Percentiles rank a stretch among this genome's conserved stretches.
Evolutionary conservation across 1,140 invertebrate genomes (phyloP).

Genomic region (Reticulitermes speratus): DNA sequence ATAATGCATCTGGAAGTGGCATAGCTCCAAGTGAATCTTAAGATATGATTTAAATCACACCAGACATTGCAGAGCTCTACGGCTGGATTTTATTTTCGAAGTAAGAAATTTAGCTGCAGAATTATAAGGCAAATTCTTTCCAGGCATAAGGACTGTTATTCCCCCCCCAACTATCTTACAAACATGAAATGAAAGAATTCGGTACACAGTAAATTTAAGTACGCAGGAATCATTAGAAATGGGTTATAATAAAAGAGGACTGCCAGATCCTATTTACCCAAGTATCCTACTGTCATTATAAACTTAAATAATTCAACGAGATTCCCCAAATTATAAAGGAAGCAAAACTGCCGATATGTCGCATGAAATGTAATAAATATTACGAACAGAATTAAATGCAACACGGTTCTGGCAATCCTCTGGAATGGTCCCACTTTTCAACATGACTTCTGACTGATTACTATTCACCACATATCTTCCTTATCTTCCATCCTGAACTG

Average conservation of each 20-base stretch:
- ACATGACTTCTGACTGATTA: background rate
- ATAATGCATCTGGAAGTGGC: too few species aligned
- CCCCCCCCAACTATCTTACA: too few species aligned
- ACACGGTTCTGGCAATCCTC: conserved; percentile 17
- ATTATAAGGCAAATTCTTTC: too few species aligned
- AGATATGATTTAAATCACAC: too few species aligned
- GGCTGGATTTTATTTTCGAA: too few species aligned
- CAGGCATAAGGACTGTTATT: too few species aligned
- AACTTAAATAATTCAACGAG: background rate
- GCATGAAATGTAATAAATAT: background rate
- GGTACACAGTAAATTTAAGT: too few species aligned
- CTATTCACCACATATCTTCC: background rate
- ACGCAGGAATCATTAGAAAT: background rate
- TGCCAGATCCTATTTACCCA: background rate
- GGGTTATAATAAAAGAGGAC: background rate
- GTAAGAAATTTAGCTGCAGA: too few species aligned
- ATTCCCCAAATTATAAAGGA: background rate
- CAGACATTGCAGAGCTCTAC: too few species aligned
- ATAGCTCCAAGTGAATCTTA: too few species aligned
- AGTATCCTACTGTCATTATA: background rate
- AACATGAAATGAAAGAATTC: too few species aligned
- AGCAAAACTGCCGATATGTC: background rate
- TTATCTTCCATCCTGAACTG: background rate
- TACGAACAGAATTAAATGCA: background rate
- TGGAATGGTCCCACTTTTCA: conserved; percentile 18